Evolutionary conservation across 1,140 invertebrate genomes (phyloP).

Genomic region (Drosophila eugracilis): DNA sequence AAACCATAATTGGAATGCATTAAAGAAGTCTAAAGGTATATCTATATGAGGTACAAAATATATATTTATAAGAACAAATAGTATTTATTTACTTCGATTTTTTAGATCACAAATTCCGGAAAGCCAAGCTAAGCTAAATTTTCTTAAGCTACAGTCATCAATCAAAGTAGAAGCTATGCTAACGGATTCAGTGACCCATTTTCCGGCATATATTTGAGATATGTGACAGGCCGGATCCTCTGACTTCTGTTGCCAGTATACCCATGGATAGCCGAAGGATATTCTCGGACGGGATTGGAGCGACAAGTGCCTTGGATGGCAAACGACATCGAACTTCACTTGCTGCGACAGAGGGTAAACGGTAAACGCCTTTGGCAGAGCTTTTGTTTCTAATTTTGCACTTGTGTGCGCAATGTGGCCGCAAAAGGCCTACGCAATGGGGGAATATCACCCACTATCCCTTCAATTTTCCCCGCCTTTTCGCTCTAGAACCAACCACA

Average conservation of each 20-base stretch:
- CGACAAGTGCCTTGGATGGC: constrained; percentile 38
- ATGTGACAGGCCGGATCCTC: constrained; percentile 2
- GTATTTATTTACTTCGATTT: too few relatives aligned
- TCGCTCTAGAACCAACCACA: background rate
- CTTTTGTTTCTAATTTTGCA: constrained; percentile 82
- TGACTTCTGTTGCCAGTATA: constrained; percentile 18
- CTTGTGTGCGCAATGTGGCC: constrained; percentile 72
- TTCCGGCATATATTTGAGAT: constrained; percentile 11
- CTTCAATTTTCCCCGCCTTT: background rate
- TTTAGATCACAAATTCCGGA: background rate
- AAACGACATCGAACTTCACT: constrained; percentile 39
- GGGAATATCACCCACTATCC: background rate
- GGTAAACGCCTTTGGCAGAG: constrained; percentile 54
- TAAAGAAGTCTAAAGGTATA: too few relatives aligned
- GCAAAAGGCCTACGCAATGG: constrained; percentile 60
- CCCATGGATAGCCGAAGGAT: constrained; percentile 3
- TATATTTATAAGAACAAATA: too few relatives aligned
- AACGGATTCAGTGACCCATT: constrained; percentile 16
- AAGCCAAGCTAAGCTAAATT: background rate
- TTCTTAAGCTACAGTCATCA: background rate
- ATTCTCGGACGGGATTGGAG: constrained; percentile 4
- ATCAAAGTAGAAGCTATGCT: constrained; percentile 7
- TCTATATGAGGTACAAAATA: too few relatives aligned
- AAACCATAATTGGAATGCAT: background rate
- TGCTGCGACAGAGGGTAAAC: constrained; percentile 42